These are phyloP conservation scores for Phrynosoma blainvillii DNA, from an alignment of 2,113 vertebrate species.

Conservation along the genomic window DNA sequence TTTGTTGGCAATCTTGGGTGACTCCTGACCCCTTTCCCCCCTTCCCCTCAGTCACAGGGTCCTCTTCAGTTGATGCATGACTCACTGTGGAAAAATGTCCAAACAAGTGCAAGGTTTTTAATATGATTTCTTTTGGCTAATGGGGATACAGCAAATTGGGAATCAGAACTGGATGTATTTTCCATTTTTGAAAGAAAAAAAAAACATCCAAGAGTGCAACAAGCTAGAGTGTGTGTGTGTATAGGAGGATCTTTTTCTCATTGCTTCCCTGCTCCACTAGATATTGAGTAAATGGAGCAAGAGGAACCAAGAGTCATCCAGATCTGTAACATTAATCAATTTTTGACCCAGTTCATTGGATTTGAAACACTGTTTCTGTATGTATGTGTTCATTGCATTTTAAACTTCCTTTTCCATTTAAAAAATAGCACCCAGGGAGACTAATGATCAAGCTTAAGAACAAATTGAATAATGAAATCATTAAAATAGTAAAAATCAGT, in stretches of 20 bases:
- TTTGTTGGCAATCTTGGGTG: not conserved
- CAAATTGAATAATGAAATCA: too few species aligned
- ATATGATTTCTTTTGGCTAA: conserved; percentile 22
- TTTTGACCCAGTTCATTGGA: too few species aligned
- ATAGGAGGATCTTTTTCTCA: too few species aligned
- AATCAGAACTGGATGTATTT: not conserved
- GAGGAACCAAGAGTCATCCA: too few species aligned
- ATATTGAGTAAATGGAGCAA: too few species aligned
- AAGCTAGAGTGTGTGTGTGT: not conserved
- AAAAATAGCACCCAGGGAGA: too few species aligned
- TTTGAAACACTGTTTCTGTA: too few species aligned
- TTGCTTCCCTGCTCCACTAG: not conserved
- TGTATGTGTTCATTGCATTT: too few species aligned
- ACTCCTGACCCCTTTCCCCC: not conserved
- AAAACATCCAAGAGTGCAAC: not conserved
- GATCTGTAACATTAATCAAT: too few species aligned
- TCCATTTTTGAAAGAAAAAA: not conserved
- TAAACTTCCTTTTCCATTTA: too few species aligned
- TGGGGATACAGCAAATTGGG: not conserved
- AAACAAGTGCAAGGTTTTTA: conserved; percentile 16
- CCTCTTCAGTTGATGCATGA: conserved; percentile 8
- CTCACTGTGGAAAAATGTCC: not conserved
- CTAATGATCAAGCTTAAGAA: too few species aligned
- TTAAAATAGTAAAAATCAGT: too few species aligned
- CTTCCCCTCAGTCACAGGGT: not conserved